Evolutionary conservation across 2,888 invertebrate species (phyloP).

Genomic region (Diarsia mendica): DNA sequence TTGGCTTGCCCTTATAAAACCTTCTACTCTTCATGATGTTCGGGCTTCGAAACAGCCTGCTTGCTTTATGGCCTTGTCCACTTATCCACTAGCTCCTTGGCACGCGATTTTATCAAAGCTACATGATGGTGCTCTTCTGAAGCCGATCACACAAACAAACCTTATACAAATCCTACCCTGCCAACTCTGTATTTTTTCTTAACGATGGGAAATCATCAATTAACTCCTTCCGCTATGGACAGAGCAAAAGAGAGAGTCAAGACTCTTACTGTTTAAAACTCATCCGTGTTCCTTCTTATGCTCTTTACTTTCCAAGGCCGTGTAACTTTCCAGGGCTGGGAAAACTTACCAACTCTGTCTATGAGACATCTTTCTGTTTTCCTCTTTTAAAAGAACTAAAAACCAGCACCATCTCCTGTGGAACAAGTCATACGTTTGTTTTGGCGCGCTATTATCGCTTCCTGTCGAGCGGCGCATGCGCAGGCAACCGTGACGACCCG

Average conservation of each 20-base stretch:
- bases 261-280: no score
- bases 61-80: no score
- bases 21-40: not conserved
- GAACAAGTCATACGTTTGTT: slow-evolving; percentile 57
- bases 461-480: slow-evolving; percentile 55
- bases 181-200: no score
- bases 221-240: no score
- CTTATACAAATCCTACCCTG: not conserved
- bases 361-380: not conserved
- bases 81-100: no score
- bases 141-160: not conserved
- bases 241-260: no score
- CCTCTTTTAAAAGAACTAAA: not conserved
- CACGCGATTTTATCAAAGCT: no score
- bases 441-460: slow-evolving; percentile 66
- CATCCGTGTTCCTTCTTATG: no score
- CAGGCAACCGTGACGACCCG: slow-evolving; percentile 55
- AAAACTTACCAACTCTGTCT: not conserved
- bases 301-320: no score
- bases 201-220: no score
- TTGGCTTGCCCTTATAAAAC: no score
- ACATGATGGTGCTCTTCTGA: not conserved
- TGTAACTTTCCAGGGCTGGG: no score
- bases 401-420: slow-evolving; percentile 6
- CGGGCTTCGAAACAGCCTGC: not conserved